Percentiles rank a stretch among this genome's conserved stretches.
Evolutionary conservation across 2,113 vertebrate species (phyloP).

Genomic region (Pogona vitticeps): DNA sequence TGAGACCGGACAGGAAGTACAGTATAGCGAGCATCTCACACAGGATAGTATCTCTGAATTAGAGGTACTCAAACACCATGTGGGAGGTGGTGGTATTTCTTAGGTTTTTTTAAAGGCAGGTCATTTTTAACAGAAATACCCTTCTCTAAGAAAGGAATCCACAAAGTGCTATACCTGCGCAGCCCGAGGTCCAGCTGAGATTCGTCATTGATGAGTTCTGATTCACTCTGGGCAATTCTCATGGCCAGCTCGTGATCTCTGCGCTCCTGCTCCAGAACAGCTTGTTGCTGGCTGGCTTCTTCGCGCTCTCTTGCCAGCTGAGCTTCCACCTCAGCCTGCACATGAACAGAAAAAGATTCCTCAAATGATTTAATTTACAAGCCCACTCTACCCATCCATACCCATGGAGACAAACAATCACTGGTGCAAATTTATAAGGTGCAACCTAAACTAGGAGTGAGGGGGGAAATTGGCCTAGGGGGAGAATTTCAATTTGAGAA

Average conservation of each 20-base stretch:
- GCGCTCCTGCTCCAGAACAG: slow-evolving; percentile 91
- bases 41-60: not conserved
- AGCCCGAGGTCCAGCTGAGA: slow-evolving; percentile 76
- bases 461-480: too few species aligned
- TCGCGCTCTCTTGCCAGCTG: slow-evolving; percentile 88
- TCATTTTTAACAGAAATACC: not conserved
- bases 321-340: slow-evolving; percentile 89
- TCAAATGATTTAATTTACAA: not conserved
- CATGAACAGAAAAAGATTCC: not conserved
- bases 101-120: not conserved
- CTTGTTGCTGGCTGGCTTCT: slow-evolving; percentile 85
- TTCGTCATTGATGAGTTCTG: slow-evolving; percentile 93
- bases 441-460: not conserved
- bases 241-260: slow-evolving; percentile 93
- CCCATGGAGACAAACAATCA: not conserved
- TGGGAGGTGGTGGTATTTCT: not conserved
- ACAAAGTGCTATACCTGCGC: slow-evolving; percentile 82
- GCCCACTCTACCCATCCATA: not conserved
- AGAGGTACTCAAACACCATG: not conserved
- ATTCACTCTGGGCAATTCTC: slow-evolving; percentile 92
- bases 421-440: not conserved
- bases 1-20: not conserved
- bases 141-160: not conserved
- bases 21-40: not conserved
- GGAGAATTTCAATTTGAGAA: not conserved